Evolutionary conservation across 2,797 vertebrate species (phyloP).

Genomic region (Falco columbarius): DNA sequence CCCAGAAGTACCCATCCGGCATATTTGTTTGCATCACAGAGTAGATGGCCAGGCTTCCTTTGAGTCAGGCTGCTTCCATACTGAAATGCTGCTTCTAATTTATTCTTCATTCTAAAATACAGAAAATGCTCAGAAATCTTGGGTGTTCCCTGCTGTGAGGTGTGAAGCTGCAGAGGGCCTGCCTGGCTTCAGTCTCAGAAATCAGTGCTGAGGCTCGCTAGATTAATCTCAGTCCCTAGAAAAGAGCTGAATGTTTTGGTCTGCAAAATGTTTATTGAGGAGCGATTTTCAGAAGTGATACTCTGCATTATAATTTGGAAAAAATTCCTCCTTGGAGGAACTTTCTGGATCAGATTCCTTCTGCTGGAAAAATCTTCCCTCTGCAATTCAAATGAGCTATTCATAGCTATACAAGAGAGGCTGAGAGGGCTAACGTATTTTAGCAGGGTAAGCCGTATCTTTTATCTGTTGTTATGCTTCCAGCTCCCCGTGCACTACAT

Average conservation of each 20-base stretch:
- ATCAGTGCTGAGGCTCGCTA: background rate
- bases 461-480: constrained; percentile 17
- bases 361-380: background rate
- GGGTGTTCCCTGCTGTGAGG: background rate
- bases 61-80: background rate
- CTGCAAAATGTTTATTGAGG: background rate
- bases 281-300: background rate
- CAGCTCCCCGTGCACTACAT: background rate
- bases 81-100: background rate
- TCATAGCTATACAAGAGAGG: background rate
- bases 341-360: constrained; percentile 4
- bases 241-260: background rate
- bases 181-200: background rate
- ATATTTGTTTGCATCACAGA: background rate
- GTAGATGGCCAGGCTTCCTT: background rate
- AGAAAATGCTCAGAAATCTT: background rate
- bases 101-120: background rate
- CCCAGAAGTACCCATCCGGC: background rate
- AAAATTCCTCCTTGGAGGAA: background rate
- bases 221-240: background rate
- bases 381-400: background rate
- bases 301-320: background rate
- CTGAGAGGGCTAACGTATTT: background rate
- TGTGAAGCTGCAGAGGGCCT: background rate
- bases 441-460: background rate